Base-by-base conservation (phyloP, 2,113 vertebrate genomes). In the Bufo bufo region DNA sequence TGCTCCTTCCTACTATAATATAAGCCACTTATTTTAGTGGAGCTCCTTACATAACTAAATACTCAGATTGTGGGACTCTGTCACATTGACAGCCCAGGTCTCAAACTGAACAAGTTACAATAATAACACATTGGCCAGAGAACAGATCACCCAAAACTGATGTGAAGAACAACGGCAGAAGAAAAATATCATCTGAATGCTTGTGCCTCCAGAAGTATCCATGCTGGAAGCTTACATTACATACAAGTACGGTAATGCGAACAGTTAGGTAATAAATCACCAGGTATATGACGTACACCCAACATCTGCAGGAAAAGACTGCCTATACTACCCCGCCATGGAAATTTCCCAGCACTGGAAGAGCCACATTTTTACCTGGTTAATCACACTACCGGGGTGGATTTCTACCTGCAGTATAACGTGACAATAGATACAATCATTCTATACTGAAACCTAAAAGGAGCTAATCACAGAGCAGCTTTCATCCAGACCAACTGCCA, bases 291-390 rank as follows among this genome's bases (percentile, higher is more conserved):
- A 71, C 1, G 12, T 43, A 33, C 5, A 7, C 52, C 52, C 54
- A 23, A 59, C 6, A 16, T 59, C 6, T 59, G 6, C 52, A 58
- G 77, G 33, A 43, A 23, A 59, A 6, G 6, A 7, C 20, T 33
- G 52, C 50, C n/a, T 33, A 33, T 33, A 33, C 49, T 16, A 59
- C 45, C 14, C 6, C 66, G 85, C 11, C 23, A 79, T 54, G n/a
- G 58, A 86, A 69, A 79, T 80, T 66, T 54, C 75, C 75, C 33
- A 66, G 61, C 49, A 66, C 61, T 80, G 16, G 77, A 80, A 69
- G 49, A 79, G 23, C 49, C 77, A 80, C 61, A 86, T 79, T 50
- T 75, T 77, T 77, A 47, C 19, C 11, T 4, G 20, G 3, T 65
- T 50, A 86, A 19, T 77, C 58, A 86, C 14, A 69, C n/a, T 8